A percentile compares a stretch with the other conserved stretches of the same genome.
Conservation (phyloP, 2,888 invertebrate genomes). For the Odontocolon sp. region DNA sequence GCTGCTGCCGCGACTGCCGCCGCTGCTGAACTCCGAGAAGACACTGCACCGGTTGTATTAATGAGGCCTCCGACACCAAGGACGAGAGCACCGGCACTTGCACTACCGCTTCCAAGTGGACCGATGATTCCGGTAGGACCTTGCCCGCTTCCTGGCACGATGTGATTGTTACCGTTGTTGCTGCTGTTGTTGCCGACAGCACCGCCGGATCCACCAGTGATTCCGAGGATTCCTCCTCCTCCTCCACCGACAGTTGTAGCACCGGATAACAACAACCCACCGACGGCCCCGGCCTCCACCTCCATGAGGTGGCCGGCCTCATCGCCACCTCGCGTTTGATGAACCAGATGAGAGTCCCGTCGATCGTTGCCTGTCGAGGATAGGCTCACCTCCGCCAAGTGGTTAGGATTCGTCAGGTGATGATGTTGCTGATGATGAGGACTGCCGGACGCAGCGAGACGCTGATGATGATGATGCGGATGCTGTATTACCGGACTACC, state of each 20-base stretch:
- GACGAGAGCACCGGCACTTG: background rate
- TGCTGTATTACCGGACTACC: conserved; percentile 68
- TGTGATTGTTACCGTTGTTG: conserved; percentile 67
- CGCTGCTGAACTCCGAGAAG: conserved; percentile 32
- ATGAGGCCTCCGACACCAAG: background rate
- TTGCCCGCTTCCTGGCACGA: conserved; percentile 82
- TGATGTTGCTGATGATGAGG: conserved; percentile 68
- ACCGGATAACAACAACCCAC: conserved; percentile 58
- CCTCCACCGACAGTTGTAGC: conserved; percentile 65
- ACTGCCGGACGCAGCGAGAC: conserved; percentile 46
- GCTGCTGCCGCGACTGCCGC: conserved; percentile 67
- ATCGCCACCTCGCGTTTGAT: conserved; percentile 73
- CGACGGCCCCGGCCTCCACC: conserved; percentile 77
- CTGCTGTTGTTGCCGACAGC: conserved; percentile 60
- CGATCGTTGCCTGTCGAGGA: conserved; percentile 59
- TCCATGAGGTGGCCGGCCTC: conserved; percentile 75
- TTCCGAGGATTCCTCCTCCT: conserved; percentile 81
- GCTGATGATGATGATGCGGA: conserved; percentile 56
- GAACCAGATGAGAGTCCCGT: conserved; percentile 57
- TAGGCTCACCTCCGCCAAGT: conserved; percentile 49
- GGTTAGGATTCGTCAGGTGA: conserved; percentile 52
- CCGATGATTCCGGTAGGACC: background rate
- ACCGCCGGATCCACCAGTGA: conserved; percentile 79
- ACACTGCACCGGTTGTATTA: background rate
- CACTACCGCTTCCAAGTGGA: conserved; percentile 82